Base-by-base conservation (phyloP, 2,797 vertebrate species). In the Acipenser ruthenus region DNA sequence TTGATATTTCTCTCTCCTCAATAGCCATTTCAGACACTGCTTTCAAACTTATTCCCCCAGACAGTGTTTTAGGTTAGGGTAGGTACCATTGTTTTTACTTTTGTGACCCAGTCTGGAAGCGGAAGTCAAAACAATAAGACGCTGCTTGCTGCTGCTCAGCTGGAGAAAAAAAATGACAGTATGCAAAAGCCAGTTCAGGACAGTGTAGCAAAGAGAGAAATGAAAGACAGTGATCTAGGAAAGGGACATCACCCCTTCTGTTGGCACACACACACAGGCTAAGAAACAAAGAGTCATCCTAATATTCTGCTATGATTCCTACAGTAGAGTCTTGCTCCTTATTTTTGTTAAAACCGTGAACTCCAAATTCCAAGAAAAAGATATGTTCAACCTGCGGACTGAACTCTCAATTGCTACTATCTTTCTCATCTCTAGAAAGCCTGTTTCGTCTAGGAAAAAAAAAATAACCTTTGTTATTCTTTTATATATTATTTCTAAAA, bases 181-280 rank as follows among this genome's bases (percentile, higher is more conserved):
- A 75, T 80, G 78, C 74, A 77, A 80, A 77, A 77, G 73, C 77
- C 50, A 51, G 69, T 74, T 77, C 60, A 74, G 79, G 76, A 79
- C 74, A 72, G 77, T 80, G 76, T 84, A 78, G 77, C 77, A 9
- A 75, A 81, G 77, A 75, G 71, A 73, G 71, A 73, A 60, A 75
- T 2, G 23, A 37, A 37, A 37, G 23, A 37, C 23, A 37, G 79
- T 79, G 80, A 76, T 78, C 82, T 77, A 37, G 2, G 23, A 77
- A 74, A 76, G 76, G 87, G 88, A 86, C 80, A 72, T 83, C 85
- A 87, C 90, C 89, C 87, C 89, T 92, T 85, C 83, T 80, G 81
- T 90, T 90, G 92, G 88, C 87, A 90, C 88, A 86, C 84, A 86
- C 15, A 18, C 15, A 18, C 71, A 76, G 77, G 70, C 81, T 83